These are phyloP conservation scores for Sepioteuthis lessoniana DNA, from an alignment of 2,888 invertebrate genomes.

Conservation along the genomic window DNA sequence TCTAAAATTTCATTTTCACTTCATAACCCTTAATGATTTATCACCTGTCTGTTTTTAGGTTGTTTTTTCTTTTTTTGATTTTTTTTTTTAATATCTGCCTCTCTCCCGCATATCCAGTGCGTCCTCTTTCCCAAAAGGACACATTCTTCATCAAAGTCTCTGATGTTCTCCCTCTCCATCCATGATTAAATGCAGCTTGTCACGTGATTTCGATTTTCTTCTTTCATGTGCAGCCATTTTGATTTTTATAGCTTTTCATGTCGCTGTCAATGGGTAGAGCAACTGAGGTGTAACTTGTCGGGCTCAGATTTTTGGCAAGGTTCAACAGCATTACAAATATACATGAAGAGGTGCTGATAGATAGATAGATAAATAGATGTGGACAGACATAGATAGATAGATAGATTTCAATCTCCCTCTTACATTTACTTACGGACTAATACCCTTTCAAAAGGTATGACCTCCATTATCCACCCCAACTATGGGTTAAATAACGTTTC, in stretches of 20 bases:
- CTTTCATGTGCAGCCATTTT: background rate
- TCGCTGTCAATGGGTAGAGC: background rate
- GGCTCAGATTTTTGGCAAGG: slow-evolving; percentile 15
- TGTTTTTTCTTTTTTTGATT: too few species aligned
- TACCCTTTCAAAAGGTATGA: too few species aligned
- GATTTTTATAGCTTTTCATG: slow-evolving; percentile 4
- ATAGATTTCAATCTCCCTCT: too few species aligned
- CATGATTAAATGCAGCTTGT: background rate
- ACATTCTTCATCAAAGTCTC: background rate
- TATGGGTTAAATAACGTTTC: too few species aligned
- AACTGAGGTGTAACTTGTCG: background rate
- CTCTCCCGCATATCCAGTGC: background rate
- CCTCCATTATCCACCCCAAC: too few species aligned
- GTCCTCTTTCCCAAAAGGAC: background rate
- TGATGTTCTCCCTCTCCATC: background rate
- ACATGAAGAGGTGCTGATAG: background rate
- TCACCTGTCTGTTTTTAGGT: too few species aligned
- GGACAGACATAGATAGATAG: background rate
- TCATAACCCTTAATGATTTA: background rate
- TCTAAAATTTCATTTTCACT: background rate
- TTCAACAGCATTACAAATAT: background rate
- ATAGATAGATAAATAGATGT: background rate
- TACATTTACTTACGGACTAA: too few species aligned
- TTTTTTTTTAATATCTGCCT: too few species aligned
- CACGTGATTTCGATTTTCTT: slow-evolving; percentile 15